Conservation (phyloP, 2,113 vertebrate genomes). For the Orientallactaga bullata region DNA sequence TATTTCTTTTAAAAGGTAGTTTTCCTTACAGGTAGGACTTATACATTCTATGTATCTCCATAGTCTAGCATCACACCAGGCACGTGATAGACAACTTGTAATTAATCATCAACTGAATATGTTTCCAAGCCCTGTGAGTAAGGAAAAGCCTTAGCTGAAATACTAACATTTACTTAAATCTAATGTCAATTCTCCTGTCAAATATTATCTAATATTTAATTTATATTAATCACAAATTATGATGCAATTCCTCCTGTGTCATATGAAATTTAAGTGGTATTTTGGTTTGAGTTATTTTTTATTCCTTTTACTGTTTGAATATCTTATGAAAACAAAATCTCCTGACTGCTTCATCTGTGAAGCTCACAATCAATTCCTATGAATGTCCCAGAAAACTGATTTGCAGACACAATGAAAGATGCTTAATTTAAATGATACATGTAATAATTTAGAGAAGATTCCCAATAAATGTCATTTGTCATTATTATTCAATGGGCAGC, state of each 20-base stretch:
- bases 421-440: background rate
- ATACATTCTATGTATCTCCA: background rate
- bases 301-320: conserved; percentile 17
- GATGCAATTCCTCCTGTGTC: background rate
- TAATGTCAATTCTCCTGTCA: background rate
- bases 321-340: background rate
- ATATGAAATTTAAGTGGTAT: background rate
- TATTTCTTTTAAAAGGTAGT: background rate
- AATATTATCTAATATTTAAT: background rate
- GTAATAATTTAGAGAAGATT: background rate
- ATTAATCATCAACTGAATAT: background rate
- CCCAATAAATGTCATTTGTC: background rate
- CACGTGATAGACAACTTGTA: background rate
- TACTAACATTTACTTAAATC: background rate
- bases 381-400: conserved; percentile 29
- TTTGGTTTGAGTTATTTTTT: background rate
- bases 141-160: background rate
- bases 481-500: background rate
- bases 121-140: background rate
- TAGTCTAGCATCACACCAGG: background rate
- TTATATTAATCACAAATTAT: conserved; percentile 17
- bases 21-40: background rate
- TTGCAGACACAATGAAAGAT: conserved; percentile 9
- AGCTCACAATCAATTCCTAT: background rate
- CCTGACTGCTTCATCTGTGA: background rate